These are phyloP conservation scores for Collichthys lucidus DNA, from an alignment of 2,113 vertebrate species.

Conservation along the genomic window DNA sequence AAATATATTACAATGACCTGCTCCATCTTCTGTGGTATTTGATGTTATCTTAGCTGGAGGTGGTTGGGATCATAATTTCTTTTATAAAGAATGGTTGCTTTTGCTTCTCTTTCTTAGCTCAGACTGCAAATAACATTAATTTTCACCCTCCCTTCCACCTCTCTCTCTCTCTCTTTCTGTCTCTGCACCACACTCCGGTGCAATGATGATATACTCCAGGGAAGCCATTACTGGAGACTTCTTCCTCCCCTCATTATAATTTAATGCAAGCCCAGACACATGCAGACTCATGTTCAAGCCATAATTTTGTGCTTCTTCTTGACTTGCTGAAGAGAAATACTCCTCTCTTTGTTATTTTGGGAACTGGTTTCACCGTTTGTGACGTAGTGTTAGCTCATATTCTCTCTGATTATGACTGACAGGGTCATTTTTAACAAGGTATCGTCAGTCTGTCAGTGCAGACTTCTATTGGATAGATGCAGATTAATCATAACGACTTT, in stretches of 20 bases:
- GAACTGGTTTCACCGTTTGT: not conserved
- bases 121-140: not conserved
- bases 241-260: conserved; percentile 54
- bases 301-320: conserved; percentile 1
- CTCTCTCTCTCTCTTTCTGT: not conserved
- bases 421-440: not conserved
- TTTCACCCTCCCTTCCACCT: not conserved
- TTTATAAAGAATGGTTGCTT: not conserved
- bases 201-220: not conserved
- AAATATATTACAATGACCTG: not conserved
- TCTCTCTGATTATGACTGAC: not conserved
- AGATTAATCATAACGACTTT: not conserved
- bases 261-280: conserved; percentile 33
- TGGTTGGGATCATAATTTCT: not conserved
- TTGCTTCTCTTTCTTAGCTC: not conserved
- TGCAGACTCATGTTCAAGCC: conserved; percentile 27
- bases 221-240: conserved; percentile 37
- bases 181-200: not conserved
- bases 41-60: not conserved
- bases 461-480: not conserved
- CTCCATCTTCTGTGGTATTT: not conserved
- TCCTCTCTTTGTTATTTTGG: not conserved
- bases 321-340: not conserved
- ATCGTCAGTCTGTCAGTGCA: not conserved
- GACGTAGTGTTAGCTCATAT: not conserved